A percentile compares a stretch with the other conserved stretches of the same genome.
Evolutionary conservation across 2,797 vertebrate species (phyloP).

Genomic region (Nannoperca obscura): DNA sequence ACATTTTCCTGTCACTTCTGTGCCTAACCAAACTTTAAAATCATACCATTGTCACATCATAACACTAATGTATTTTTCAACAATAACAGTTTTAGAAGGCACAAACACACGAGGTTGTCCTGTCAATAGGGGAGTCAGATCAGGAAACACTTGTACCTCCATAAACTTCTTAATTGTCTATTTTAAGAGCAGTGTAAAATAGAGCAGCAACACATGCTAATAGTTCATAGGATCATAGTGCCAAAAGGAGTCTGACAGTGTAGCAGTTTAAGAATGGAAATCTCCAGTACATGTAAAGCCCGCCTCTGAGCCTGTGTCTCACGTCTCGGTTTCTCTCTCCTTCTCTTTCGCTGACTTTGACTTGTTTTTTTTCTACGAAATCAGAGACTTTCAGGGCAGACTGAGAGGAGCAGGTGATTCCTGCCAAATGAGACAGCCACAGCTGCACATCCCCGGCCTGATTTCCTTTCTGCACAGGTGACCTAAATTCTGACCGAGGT

Average conservation of each 20-base stretch:
- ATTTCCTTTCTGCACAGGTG: constrained; percentile 56
- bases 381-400: constrained; percentile 38
- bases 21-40: background rate
- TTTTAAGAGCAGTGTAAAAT: background rate
- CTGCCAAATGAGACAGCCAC: constrained; percentile 58
- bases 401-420: constrained; percentile 33
- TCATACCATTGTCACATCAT: background rate
- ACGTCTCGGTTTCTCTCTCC: background rate
- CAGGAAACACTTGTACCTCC: background rate
- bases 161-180: background rate
- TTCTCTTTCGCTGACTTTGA: background rate
- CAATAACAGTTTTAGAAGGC: background rate
- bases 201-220: background rate
- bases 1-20: background rate
- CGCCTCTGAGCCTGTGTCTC: background rate
- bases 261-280: constrained; percentile 7
- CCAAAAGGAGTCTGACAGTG: background rate
- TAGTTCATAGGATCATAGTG: background rate
- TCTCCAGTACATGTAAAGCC: background rate
- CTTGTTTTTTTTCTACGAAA: constrained; percentile 33
- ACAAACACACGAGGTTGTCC: background rate
- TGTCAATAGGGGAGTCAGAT: background rate
- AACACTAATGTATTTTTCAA: background rate
- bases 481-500: constrained; percentile 56
- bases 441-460: constrained; percentile 55